Conservation (phyloP, 2,797 vertebrate genomes). For the Lagodon rhomboides region DNA sequence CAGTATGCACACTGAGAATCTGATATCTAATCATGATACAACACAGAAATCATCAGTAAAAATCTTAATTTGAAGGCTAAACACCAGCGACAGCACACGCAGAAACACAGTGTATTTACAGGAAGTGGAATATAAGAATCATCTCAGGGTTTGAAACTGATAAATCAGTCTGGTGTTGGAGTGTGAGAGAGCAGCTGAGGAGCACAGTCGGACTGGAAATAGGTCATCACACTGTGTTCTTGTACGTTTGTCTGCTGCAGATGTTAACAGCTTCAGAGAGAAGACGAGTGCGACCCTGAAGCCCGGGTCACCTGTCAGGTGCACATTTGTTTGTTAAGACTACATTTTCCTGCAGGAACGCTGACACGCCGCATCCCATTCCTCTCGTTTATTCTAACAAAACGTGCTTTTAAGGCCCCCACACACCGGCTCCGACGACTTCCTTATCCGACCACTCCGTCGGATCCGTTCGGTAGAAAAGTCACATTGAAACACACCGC, state of each 20-base stretch:
- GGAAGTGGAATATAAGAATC: background rate
- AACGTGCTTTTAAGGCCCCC: too few relatives aligned
- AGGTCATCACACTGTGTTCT: conserved; percentile 43
- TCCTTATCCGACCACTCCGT: too few relatives aligned
- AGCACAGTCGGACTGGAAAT: conserved; percentile 41
- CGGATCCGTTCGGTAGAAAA: too few relatives aligned
- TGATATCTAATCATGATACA: too few relatives aligned
- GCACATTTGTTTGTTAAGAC: background rate
- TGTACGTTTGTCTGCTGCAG: conserved; percentile 34
- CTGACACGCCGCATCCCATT: background rate
- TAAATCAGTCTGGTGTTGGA: background rate
- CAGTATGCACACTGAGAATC: too few relatives aligned
- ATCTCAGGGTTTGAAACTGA: conserved; percentile 12
- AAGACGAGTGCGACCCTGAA: conserved; percentile 14
- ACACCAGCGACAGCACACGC: too few relatives aligned
- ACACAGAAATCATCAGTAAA: too few relatives aligned
- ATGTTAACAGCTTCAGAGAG: conserved; percentile 36
- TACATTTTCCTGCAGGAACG: conserved; percentile 8
- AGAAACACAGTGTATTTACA: too few relatives aligned
- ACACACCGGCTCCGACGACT: too few relatives aligned
- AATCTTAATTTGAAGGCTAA: too few relatives aligned
- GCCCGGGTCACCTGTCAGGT: conserved; percentile 7
- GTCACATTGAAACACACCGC: too few relatives aligned
- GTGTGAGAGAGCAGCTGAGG: conserved; percentile 34
- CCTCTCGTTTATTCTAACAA: conserved; percentile 23